phyloP scores from a whole-genome alignment of 2,797 vertebrate species.

The Enteromius paludinosus region DNA sequence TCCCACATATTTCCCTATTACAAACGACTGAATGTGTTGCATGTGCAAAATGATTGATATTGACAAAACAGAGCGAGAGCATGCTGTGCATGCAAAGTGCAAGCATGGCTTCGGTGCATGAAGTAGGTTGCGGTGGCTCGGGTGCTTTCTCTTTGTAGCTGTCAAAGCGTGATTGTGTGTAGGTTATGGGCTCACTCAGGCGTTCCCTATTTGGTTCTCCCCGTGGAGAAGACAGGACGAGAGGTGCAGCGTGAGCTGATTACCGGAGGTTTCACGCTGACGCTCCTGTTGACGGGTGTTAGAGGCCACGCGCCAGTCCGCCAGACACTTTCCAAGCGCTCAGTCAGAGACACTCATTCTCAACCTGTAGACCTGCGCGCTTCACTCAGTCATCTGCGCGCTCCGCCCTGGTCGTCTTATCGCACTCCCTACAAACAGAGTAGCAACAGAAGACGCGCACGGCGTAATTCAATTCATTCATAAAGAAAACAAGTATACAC shows the following conservation, averaged over 20 bases:
- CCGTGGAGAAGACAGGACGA: slow-evolving; percentile 40
- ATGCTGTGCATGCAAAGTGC: background rate
- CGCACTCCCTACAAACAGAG: background rate
- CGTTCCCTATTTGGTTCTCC: slow-evolving; percentile 13
- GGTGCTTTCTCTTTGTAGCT: slow-evolving; percentile 26
- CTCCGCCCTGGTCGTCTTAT: background rate
- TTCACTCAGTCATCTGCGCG: slow-evolving; percentile 1
- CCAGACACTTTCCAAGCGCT: slow-evolving; percentile 24
- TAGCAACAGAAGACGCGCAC: background rate
- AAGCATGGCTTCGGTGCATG: background rate
- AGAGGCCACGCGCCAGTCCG: slow-evolving; percentile 1
- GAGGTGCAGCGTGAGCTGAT: slow-evolving; percentile 37
- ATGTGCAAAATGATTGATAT: background rate
- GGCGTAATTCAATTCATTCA: background rate
- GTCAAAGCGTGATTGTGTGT: slow-evolving; percentile 14
- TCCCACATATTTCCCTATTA: background rate
- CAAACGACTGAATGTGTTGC: slow-evolving; percentile 10
- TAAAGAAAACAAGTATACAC: background rate
- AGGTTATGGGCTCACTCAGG: slow-evolving; percentile 5
- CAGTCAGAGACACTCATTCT: slow-evolving; percentile 39
- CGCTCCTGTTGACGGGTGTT: slow-evolving; percentile 28
- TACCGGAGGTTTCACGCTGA: slow-evolving; percentile 31
- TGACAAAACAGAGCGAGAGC: background rate
- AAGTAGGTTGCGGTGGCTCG: slow-evolving; percentile 2
- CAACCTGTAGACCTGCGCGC: slow-evolving; percentile 26